These are phyloP conservation scores for Phalacrocorax brasilianus DNA, from an alignment of 2,113 vertebrate species.

Conservation along the genomic window DNA sequence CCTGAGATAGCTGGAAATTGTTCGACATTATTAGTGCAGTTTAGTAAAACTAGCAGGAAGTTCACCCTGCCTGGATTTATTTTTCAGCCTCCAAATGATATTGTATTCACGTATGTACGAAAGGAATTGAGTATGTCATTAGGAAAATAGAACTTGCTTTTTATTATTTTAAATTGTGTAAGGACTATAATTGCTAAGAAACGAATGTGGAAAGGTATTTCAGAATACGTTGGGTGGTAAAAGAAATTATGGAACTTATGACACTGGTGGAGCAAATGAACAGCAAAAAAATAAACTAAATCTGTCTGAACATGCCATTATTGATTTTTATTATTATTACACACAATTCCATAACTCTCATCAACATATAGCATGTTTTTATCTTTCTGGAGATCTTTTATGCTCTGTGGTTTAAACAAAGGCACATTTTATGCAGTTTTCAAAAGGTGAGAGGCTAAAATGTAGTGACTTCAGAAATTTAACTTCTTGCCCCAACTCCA, in stretches of 20 bases:
- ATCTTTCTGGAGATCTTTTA: not conserved
- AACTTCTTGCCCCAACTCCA: not conserved
- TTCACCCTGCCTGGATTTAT: slow-evolving; percentile 62
- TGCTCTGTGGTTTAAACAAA: not conserved
- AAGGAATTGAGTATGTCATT: slow-evolving; percentile 70
- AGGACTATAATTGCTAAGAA: slow-evolving; percentile 72
- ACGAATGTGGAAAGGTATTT: slow-evolving; percentile 63
- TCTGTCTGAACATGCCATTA: slow-evolving; percentile 24
- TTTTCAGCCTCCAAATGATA: slow-evolving; percentile 67
- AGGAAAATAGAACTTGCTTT: slow-evolving; percentile 71
- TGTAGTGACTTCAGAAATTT: not conserved
- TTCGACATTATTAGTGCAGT: not conserved
- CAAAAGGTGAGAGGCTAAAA: not conserved
- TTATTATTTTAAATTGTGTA: slow-evolving; percentile 74
- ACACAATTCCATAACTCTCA: not conserved
- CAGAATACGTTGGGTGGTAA: slow-evolving; percentile 42
- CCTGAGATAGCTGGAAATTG: slow-evolving; percentile 7
- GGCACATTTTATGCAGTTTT: not conserved
- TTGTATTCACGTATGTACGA: slow-evolving; percentile 53
- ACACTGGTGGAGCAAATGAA: slow-evolving; percentile 13
- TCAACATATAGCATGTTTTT: not conserved
- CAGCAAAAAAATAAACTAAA: not conserved
- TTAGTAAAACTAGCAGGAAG: slow-evolving; percentile 29
- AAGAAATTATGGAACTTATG: not conserved
- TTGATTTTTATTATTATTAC: slow-evolving; percentile 52